A percentile compares a stretch with the other conserved stretches of the same genome.
Conservation (phyloP, 2,113 vertebrate genomes). For the Hyla sarda region DNA sequence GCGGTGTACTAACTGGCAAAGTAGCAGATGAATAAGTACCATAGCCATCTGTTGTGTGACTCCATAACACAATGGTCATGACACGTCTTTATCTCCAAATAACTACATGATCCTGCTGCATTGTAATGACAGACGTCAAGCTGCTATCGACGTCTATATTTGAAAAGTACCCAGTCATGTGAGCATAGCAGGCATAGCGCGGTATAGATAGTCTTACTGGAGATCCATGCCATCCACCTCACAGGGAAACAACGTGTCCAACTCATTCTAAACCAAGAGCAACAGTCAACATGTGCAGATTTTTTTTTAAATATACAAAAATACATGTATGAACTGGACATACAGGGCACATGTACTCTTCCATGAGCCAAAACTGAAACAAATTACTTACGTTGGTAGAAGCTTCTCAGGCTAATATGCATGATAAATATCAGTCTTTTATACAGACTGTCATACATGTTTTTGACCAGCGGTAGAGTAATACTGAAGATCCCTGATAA, state of each 20-base stretch:
- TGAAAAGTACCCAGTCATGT: conserved; percentile 31
- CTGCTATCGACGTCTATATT: conserved; percentile 24
- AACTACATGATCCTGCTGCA: background rate
- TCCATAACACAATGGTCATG: background rate
- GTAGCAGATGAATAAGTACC: background rate
- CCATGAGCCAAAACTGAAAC: too few relatives aligned
- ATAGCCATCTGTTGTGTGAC: background rate
- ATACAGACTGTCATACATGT: too few relatives aligned
- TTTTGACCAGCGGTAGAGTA: too few relatives aligned
- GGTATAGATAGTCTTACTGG: background rate
- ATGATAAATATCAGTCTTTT: too few relatives aligned
- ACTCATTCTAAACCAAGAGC: background rate
- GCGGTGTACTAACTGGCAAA: too few relatives aligned
- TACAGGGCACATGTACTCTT: too few relatives aligned
- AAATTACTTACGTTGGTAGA: too few relatives aligned
- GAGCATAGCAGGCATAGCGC: conserved; percentile 46
- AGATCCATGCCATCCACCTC: background rate
- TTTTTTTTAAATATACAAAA: too few relatives aligned
- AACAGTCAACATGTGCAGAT: background rate
- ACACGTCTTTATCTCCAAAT: background rate
- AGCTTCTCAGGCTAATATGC: too few relatives aligned
- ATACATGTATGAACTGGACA: background rate
- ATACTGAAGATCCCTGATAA: too few relatives aligned
- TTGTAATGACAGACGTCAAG: background rate
- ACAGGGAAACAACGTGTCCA: background rate